Evolutionary conservation across 35 echinoderm and acorn worm genomes (phyloP).

Genomic region (Apostichopus californicus): DNA sequence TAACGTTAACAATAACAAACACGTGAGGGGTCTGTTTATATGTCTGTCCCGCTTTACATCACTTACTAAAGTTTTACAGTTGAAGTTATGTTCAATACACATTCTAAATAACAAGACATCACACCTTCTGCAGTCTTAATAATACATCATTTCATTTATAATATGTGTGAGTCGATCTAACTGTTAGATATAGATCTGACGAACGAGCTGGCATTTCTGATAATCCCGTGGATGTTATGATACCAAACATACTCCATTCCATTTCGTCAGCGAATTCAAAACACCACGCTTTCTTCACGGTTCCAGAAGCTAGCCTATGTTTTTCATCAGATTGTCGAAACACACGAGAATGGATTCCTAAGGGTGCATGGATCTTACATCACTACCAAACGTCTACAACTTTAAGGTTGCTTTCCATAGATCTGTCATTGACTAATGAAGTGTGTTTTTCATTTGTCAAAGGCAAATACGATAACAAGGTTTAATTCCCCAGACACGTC

Average conservation of each 20-base stretch:
- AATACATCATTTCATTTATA: no score
- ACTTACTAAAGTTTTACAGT: no score
- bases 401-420: background rate
- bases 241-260: background rate
- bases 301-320: conserved; percentile 23
- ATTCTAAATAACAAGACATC: no score
- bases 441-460: conserved; percentile 39
- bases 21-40: no score
- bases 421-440: conserved; percentile 7
- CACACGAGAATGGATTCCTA: background rate
- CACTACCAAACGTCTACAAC: background rate
- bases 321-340: conserved; percentile 33
- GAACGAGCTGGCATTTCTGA: background rate
- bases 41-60: no score
- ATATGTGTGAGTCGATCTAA: no score
- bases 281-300: background rate
- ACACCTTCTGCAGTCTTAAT: no score
- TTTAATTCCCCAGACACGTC: background rate
- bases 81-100: no score
- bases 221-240: conserved; percentile 5
- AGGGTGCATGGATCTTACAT: background rate
- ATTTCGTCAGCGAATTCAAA: conserved; percentile 39
- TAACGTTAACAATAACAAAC: no score
- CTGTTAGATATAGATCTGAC: conserved; percentile 12
- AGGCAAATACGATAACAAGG: conserved; percentile 16